These are phyloP conservation scores for Ploceus nigricollis DNA, from an alignment of 2,113 vertebrate species.

Conservation along the genomic window DNA sequence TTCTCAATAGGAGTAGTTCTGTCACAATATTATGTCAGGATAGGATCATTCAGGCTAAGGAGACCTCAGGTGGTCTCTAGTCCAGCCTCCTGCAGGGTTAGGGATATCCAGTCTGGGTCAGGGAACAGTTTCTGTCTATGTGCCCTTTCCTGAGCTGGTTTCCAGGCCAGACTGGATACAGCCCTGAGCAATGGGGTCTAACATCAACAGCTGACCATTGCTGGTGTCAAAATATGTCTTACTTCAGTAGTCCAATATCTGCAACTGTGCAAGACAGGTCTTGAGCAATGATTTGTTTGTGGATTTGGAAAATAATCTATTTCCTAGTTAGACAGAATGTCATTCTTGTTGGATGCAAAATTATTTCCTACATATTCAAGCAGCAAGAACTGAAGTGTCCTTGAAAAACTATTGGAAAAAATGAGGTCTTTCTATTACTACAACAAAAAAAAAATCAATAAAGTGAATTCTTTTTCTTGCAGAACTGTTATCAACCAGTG, in stretches of 20 bases:
- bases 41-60: neutral
- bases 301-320: constrained; percentile 68
- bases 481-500: neutral
- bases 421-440: neutral
- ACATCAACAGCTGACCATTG: neutral
- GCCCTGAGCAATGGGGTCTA: neutral
- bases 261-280: constrained; percentile 66
- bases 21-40: neutral
- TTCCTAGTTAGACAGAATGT: constrained; percentile 65
- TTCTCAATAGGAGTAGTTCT: neutral
- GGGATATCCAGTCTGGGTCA: neutral
- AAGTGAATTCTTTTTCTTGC: neutral
- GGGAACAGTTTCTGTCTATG: neutral
- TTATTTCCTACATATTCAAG: constrained; percentile 58
- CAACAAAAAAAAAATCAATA: neutral
- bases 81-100: neutral
- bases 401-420: constrained; percentile 40
- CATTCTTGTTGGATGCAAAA: constrained; percentile 65
- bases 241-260: constrained; percentile 28
- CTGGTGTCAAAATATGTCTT: constrained; percentile 37
- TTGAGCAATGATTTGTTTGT: constrained; percentile 58
- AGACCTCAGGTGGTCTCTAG: neutral
- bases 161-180: neutral
- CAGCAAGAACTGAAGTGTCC: constrained; percentile 53
- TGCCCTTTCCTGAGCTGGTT: neutral